These are phyloP conservation scores for Zaprionus capensis DNA, from an alignment of 1,140 invertebrate species.

Conservation along the genomic window DNA sequence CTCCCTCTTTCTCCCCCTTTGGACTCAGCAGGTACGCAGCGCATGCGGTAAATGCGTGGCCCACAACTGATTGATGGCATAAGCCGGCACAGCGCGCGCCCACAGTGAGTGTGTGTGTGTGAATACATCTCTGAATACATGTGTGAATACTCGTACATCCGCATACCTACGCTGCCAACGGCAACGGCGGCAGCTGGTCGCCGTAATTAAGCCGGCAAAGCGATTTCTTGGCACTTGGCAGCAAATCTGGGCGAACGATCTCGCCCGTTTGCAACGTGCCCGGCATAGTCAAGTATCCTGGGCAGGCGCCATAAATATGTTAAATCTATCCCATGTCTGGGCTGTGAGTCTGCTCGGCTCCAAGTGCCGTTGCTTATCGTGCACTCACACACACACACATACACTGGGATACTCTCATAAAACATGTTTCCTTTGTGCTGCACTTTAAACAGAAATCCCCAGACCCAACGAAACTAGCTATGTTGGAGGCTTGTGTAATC, in stretches of 20 bases:
- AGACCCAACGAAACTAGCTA: constrained; percentile 16
- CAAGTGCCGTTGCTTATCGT: constrained; percentile 57
- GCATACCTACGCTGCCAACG: constrained; percentile 55
- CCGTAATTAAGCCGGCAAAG: constrained; percentile 67
- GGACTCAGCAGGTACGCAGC: not conserved
- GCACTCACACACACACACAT: constrained; percentile 23
- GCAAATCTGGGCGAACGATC: constrained; percentile 59
- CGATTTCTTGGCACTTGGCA: constrained; percentile 34
- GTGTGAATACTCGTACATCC: constrained; percentile 43
- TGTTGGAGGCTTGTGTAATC: constrained; percentile 54
- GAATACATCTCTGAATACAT: not conserved
- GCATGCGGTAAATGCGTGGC: constrained; percentile 1
- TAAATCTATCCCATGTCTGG: constrained; percentile 10
- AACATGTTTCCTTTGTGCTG: constrained; percentile 38
- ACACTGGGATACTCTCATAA: not conserved
- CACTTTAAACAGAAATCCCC: not conserved
- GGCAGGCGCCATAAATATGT: constrained; percentile 60
- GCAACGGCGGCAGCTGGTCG: constrained; percentile 27
- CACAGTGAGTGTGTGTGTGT: not conserved
- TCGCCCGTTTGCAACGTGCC: constrained; percentile 58
- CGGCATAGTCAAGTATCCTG: constrained; percentile 53
- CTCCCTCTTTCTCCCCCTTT: not conserved
- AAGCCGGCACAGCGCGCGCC: constrained; percentile 48
- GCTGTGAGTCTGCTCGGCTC: constrained; percentile 18
- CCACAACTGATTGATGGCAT: constrained; percentile 68